Conservation (phyloP, 2,113 vertebrate species). For the Sterna hirundo region DNA sequence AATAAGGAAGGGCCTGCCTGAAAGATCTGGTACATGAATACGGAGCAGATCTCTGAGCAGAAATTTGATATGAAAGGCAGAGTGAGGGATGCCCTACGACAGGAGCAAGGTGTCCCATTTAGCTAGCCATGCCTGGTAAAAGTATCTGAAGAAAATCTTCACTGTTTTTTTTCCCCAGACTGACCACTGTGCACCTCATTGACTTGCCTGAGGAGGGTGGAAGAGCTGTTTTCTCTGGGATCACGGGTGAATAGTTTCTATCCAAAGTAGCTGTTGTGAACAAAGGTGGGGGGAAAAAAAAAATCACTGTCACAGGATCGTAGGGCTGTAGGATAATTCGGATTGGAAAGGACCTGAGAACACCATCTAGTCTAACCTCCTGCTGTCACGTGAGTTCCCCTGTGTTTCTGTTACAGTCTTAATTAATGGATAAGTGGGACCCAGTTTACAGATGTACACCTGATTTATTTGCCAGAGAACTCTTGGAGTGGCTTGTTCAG, state of each 20-base stretch:
- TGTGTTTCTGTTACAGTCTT: not conserved
- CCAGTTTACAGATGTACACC: not conserved
- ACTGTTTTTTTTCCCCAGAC: rapidly evolving
- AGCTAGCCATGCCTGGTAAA: not conserved
- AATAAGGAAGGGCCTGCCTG: not conserved
- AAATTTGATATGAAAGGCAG: not conserved
- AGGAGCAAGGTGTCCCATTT: not conserved
- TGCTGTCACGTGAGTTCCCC: not conserved
- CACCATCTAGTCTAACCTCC: not conserved
- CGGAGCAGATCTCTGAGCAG: not conserved
- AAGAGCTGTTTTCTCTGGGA: not conserved
- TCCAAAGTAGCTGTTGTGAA: not conserved
- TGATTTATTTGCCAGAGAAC: not conserved
- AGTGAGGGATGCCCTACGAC: not conserved
- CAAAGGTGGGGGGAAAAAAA: not conserved
- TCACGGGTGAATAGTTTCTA: not conserved
- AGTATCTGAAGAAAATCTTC: not conserved
- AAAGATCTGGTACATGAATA: not conserved
- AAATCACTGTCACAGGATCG: not conserved
- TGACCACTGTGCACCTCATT: not conserved
- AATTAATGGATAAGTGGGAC: not conserved
- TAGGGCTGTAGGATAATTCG: not conserved
- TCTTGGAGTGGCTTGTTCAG: not conserved
- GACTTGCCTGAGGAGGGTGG: not conserved
- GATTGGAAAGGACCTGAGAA: not conserved